Evolutionary conservation across 2,113 vertebrate species (phyloP).

Genomic region (Triplophysa tibetana): DNA sequence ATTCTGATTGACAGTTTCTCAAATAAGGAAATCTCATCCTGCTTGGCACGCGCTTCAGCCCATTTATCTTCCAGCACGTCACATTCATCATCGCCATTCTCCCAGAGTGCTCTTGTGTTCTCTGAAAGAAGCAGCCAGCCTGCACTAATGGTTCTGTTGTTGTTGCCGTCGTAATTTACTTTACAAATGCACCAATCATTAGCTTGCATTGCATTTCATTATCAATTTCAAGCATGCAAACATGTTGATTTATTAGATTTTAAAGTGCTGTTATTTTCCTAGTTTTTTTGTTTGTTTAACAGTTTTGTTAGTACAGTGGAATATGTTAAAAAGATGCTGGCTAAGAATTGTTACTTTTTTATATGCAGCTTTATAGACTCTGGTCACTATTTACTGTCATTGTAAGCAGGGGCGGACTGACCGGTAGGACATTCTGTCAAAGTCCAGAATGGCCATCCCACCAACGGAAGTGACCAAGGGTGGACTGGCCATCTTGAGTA

Average conservation of each 20-base stretch:
- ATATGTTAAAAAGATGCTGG: background rate
- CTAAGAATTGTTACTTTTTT: too few relatives aligned
- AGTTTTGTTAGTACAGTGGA: background rate
- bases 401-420: too few relatives aligned
- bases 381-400: too few relatives aligned
- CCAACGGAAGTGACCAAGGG: too few relatives aligned
- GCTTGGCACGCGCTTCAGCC: slow-evolving; percentile 24
- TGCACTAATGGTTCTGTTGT: slow-evolving; percentile 70
- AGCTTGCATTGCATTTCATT: slow-evolving; percentile 63
- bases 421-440: too few relatives aligned
- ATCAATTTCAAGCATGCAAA: slow-evolving; percentile 52
- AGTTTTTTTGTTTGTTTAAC: background rate
- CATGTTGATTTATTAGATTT: slow-evolving; percentile 29
- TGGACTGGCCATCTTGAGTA: too few relatives aligned
- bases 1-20: slow-evolving; percentile 32
- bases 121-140: slow-evolving; percentile 68
- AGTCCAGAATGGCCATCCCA: too few relatives aligned
- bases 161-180: slow-evolving; percentile 65
- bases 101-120: slow-evolving; percentile 64
- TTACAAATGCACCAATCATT: slow-evolving; percentile 63
- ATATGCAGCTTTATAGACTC: too few relatives aligned
- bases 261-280: background rate
- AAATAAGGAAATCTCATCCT: slow-evolving; percentile 43
- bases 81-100: slow-evolving; percentile 59
- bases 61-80: slow-evolving; percentile 57